Conservation (phyloP, 2,888 invertebrate species). For the Himalopsyche anomala region DNA sequence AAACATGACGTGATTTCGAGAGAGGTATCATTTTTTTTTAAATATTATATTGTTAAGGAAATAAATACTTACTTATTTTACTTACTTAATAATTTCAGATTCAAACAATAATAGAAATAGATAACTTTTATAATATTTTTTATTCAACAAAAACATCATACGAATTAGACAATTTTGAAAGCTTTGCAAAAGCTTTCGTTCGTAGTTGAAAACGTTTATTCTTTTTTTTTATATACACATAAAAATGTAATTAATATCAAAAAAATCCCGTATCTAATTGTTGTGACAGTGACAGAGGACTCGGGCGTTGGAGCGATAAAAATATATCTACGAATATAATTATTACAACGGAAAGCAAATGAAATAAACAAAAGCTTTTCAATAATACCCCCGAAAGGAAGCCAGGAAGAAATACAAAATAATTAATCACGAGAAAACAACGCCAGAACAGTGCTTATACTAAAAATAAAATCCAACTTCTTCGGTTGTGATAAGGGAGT, state of each 20-base stretch:
- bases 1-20: too few relatives aligned
- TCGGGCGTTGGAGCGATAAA: constrained; percentile 22
- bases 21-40: too few relatives aligned
- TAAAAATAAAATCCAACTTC: constrained; percentile 24
- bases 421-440: constrained; percentile 37
- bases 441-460: neutral
- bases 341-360: constrained; percentile 12
- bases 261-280: constrained; percentile 38
- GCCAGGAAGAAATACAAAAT: constrained; percentile 36
- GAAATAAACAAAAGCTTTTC: constrained; percentile 34
- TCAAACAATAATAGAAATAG: too few relatives aligned
- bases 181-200: too few relatives aligned
- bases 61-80: too few relatives aligned
- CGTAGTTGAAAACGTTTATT: neutral
- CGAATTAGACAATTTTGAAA: too few relatives aligned
- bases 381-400: constrained; percentile 7
- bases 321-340: constrained; percentile 28
- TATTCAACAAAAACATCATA: too few relatives aligned
- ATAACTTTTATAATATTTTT: too few relatives aligned
- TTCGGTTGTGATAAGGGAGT: constrained; percentile 8
- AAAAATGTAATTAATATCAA: constrained; percentile 39
- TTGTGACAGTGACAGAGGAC: constrained; percentile 36
- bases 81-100: too few relatives aligned
- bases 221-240: neutral
- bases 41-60: too few relatives aligned